Percentiles rank a stretch among this genome's conserved stretches.
These are phyloP conservation scores for Kryphioiulus occultus DNA, from an alignment of 2,888 invertebrate species.

Conservation along the genomic window DNA sequence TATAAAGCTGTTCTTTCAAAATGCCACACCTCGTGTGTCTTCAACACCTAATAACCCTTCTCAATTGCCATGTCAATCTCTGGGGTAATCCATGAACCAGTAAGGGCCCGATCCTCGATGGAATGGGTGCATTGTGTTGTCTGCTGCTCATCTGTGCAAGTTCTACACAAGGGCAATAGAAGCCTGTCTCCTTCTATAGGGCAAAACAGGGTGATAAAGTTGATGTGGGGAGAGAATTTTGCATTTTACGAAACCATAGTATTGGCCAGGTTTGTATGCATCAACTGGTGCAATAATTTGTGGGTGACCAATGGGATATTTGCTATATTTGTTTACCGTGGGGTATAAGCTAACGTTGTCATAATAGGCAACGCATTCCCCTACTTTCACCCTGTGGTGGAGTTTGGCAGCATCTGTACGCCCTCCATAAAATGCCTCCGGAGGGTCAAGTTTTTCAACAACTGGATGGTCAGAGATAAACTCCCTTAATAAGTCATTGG, in stretches of 20 bases:
- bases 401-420: slow-evolving; percentile 57
- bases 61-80: slow-evolving; percentile 4
- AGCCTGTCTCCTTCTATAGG: background rate
- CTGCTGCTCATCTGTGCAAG: background rate
- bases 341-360: slow-evolving; percentile 58
- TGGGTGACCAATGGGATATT: slow-evolving; percentile 57
- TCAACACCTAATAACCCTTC: background rate
- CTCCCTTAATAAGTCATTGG: background rate
- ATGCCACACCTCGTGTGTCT: slow-evolving; percentile 6
- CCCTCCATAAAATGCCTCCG: slow-evolving; percentile 58
- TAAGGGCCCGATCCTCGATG: background rate
- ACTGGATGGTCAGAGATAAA: background rate
- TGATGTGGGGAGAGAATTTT: background rate
- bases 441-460: slow-evolving; percentile 54
- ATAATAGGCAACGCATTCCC: slow-evolving; percentile 56
- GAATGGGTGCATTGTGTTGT: background rate
- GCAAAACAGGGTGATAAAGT: slow-evolving; percentile 32
- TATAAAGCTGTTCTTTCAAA: background rate
- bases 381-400: slow-evolving; percentile 35
- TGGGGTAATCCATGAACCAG: slow-evolving; percentile 9
- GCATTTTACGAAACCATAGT: slow-evolving; percentile 43
- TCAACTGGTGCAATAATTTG: background rate
- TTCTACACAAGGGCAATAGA: slow-evolving; percentile 1
- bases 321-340: slow-evolving; percentile 56
- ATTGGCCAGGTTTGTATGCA: background rate